A percentile compares a stretch with the other conserved stretches of the same genome.
These are phyloP conservation scores for Hydrolagus colliei DNA, from an alignment of 2,797 vertebrate genomes.

Conservation along the genomic window DNA sequence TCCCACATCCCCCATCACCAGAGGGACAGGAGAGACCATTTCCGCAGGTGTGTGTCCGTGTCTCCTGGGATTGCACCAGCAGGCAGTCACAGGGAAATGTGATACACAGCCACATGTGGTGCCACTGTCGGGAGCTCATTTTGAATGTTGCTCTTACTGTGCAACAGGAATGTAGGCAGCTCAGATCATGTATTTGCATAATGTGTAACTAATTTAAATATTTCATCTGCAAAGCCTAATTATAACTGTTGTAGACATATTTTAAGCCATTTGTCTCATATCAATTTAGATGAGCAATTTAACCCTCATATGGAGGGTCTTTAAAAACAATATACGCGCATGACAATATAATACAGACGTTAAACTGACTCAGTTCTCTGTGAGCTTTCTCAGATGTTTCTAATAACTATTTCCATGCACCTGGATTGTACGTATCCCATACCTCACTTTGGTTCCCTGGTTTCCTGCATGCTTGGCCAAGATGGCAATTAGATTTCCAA, in stretches of 20 bases:
- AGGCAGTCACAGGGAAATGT: neutral
- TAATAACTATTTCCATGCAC: neutral
- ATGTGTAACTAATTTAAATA: slow-evolving; percentile 14
- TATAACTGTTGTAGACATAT: neutral
- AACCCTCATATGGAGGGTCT: neutral
- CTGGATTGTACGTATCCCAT: neutral
- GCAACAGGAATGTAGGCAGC: neutral
- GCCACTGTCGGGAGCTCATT: neutral
- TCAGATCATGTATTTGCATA: neutral
- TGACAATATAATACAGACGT: neutral
- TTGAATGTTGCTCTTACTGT: neutral
- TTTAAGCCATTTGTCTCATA: neutral
- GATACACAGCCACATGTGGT: neutral
- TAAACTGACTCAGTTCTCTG: neutral
- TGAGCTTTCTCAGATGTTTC: neutral
- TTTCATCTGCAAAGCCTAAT: neutral
- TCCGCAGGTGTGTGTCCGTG: no score
- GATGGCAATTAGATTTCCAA: neutral
- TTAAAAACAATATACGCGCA: neutral
- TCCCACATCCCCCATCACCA: no score
- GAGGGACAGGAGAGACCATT: no score
- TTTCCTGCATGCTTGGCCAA: neutral
- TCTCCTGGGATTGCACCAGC: no score
- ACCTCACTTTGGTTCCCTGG: neutral
- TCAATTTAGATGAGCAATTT: neutral